phyloP scores from a whole-genome alignment of 2,888 invertebrate species.

The Barypeithes pellucidus region DNA sequence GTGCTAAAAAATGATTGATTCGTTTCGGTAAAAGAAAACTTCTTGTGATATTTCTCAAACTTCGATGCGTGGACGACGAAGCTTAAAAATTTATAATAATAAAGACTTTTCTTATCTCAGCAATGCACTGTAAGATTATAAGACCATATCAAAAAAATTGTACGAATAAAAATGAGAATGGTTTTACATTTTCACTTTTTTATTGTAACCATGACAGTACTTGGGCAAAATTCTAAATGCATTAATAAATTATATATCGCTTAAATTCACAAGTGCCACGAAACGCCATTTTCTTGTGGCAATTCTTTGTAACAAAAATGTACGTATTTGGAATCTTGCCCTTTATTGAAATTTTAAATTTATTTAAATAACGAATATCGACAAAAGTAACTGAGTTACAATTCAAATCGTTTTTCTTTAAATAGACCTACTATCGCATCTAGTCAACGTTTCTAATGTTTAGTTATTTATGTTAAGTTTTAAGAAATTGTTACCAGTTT shows the following conservation, averaged over 20 bases:
- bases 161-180: conserved; percentile 32
- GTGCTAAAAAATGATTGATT: not conserved
- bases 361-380: not conserved
- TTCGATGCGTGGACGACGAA: conserved; percentile 1
- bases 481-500: conserved; percentile 55
- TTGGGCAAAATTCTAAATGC: not conserved
- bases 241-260: no score
- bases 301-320: no score
- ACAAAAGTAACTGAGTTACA: conserved; percentile 19
- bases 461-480: conserved; percentile 58
- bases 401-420: conserved; percentile 26
- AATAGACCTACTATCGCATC: conserved; percentile 59
- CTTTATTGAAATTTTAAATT: conserved; percentile 3
- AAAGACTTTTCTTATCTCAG: not conserved
- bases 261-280: no score
- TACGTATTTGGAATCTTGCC: no score
- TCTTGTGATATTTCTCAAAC: not conserved
- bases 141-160: conserved; percentile 18
- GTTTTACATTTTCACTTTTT: conserved; percentile 35
- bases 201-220: not conserved
- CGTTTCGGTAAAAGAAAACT: not conserved
- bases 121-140: not conserved
- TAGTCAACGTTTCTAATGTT: conserved; percentile 61
- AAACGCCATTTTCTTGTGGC: no score
- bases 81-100: not conserved